A percentile compares a stretch with the other conserved stretches of the same genome.
These are phyloP conservation scores for Micropoecilia bifurca DNA, from an alignment of 2,797 vertebrate species.

Conservation along the genomic window DNA sequence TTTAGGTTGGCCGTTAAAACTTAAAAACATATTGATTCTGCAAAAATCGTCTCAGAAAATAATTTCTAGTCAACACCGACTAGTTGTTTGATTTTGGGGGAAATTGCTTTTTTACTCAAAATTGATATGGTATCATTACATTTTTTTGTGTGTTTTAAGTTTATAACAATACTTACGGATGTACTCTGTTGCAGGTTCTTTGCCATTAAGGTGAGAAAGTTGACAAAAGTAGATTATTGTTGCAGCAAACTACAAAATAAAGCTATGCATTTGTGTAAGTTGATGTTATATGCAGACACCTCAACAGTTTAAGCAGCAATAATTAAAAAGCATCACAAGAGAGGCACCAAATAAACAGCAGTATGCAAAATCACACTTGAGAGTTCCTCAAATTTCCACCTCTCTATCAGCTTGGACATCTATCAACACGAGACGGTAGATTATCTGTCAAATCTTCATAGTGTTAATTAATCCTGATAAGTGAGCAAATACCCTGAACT, in stretches of 20 bases:
- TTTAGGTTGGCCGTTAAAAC: not conserved
- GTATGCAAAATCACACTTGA: constrained; percentile 76
- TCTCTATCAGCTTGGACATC: constrained; percentile 25
- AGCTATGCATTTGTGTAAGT: constrained; percentile 61
- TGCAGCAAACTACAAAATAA: constrained; percentile 64
- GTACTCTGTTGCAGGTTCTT: constrained; percentile 18
- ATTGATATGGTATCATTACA: not conserved
- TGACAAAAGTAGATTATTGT: constrained; percentile 63
- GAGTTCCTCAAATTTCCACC: constrained; percentile 48
- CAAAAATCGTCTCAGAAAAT: not conserved
- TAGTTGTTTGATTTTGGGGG: not conserved
- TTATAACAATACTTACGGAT: constrained; percentile 48
- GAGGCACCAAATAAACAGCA: constrained; percentile 67
- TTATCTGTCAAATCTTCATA: constrained; percentile 18
- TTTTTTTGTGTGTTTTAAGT: constrained; percentile 36
- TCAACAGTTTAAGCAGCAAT: constrained; percentile 68
- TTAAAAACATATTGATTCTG: not conserved
- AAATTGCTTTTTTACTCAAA: too few relatives aligned
- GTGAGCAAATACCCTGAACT: constrained; percentile 32
- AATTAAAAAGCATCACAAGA: constrained; percentile 71
- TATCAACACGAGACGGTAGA: constrained; percentile 28
- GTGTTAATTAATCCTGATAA: constrained; percentile 42
- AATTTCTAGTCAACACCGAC: not conserved
- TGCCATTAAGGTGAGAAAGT: constrained; percentile 27
- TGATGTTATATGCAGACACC: constrained; percentile 67